These are phyloP conservation scores for Cryptus armator DNA, from an alignment of 2,888 invertebrate species.

Conservation along the genomic window DNA sequence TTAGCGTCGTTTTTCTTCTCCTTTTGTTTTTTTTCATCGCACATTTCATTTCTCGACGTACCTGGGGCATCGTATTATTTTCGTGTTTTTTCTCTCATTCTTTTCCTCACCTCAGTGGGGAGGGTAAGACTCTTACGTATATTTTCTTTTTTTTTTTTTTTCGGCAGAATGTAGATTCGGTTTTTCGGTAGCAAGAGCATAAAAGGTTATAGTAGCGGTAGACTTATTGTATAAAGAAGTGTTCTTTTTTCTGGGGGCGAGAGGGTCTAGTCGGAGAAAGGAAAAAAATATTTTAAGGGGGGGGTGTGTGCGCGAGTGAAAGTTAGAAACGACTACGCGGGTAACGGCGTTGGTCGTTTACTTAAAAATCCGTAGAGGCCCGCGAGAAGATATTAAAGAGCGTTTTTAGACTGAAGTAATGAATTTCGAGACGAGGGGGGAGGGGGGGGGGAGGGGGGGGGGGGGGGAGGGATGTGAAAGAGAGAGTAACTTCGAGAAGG, in stretches of 20 bases:
- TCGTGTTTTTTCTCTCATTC: conserved; percentile 29
- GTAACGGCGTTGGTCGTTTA: conserved; percentile 50
- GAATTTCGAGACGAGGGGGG: conserved; percentile 75
- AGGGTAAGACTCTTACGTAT: conserved; percentile 33
- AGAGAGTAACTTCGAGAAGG: conserved; percentile 57
- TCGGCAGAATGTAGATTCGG: conserved; percentile 57
- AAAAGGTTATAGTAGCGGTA: conserved; percentile 42
- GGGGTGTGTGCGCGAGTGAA: conserved; percentile 20
- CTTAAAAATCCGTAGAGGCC: conserved; percentile 64
- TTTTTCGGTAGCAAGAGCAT: conserved; percentile 38
- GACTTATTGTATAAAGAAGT: conserved; percentile 57
- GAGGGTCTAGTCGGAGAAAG: conserved; percentile 15
- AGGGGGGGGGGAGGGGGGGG: no score
- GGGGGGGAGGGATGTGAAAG: neutral
- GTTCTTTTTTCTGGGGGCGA: conserved; percentile 29
- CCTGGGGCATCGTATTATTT: conserved; percentile 48
- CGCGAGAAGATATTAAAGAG: conserved; percentile 75
- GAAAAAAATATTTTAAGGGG: conserved; percentile 32
- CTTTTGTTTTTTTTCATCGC: conserved; percentile 31
- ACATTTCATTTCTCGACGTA: conserved; percentile 60
- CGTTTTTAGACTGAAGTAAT: conserved; percentile 77
- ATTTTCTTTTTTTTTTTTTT: conserved; percentile 16
- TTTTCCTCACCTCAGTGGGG: conserved; percentile 12
- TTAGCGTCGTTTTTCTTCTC: conserved; percentile 39
- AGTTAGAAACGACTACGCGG: conserved; percentile 4